Evolutionary conservation across 2,113 vertebrate genomes (phyloP), one percentile per base, ranked within the genome.

Genomic region (Psophia crepitans): DNA sequence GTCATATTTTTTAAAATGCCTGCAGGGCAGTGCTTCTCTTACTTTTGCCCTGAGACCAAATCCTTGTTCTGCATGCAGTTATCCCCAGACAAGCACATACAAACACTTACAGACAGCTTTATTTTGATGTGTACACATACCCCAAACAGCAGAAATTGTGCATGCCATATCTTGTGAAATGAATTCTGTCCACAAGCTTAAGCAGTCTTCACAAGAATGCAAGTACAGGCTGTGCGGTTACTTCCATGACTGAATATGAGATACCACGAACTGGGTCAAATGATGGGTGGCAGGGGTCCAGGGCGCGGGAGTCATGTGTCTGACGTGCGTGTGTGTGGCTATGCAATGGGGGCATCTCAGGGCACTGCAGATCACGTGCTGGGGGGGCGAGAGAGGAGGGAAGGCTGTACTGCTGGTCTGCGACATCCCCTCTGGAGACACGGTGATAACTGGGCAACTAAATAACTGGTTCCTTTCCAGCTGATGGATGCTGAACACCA

Each of bases 1-100:
- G 32, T 18, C 22, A 11, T 91, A 89, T 87, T 95, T 95, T 92
- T 87, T 35, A 10, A 87, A 96, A 81, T 83, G 37, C 63, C 65
- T 90, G 28, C 26, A 66, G 44, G 90, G 27, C 30, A 61, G 21
- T 43, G 33, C 37, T 96, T 70, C 74, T 89, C 37, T 63, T 87
- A 57, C 30, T 92, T 92, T 63, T 80, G 41, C 70, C 54, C 54
- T 54, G 35, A 66, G 81, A 87, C 21, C 54, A 70, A 74, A 80
- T 66, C 30, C 41, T 63, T 26, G 18, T 83, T 92, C 89, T 66
- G 26, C 37, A 57, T 2, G 5, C 41, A 74, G 65, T 51, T 89
- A 35, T 65, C 44, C 30, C 18, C 49, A 85, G 70, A 82, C 10
- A 76, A 84, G 70, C 53, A 46, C 22, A n/a, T 35, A 33, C 30